A percentile compares a stretch with the other conserved stretches of the same genome.
Conservation (phyloP, 2,888 invertebrate species). For the Amphipoea oculea region DNA sequence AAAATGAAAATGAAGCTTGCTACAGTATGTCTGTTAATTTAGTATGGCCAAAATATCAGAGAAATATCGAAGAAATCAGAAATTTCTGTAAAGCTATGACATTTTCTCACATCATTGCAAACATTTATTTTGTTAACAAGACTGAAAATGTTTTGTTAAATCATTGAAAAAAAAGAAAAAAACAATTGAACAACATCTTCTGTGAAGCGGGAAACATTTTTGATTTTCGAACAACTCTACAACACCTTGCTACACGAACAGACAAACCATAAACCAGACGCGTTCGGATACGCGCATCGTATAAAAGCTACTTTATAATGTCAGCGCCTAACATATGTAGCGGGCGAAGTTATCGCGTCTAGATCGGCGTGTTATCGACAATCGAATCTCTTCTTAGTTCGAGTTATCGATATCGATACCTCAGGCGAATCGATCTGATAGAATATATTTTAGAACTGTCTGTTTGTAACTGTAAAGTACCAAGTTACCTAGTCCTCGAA, state of each 20-base stretch:
- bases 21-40: neutral
- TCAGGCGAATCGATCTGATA: slow-evolving; percentile 76
- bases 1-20: neutral
- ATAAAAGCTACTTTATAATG: slow-evolving; percentile 82
- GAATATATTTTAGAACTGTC: slow-evolving; percentile 76
- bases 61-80: neutral
- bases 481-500: slow-evolving; percentile 49
- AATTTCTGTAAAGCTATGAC: neutral
- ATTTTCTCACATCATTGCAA: neutral
- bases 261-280: slow-evolving; percentile 72
- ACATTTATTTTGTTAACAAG: neutral
- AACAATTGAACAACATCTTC: neutral
- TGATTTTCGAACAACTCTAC: slow-evolving; percentile 65
- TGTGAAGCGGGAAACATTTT: slow-evolving; percentile 45
- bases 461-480: slow-evolving; percentile 59
- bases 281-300: slow-evolving; percentile 71
- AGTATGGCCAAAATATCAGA: neutral
- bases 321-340: slow-evolving; percentile 82
- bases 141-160: neutral
- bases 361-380: slow-evolving; percentile 81
- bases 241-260: slow-evolving; percentile 60
- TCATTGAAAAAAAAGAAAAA: slow-evolving; percentile 2
- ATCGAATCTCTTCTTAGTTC: slow-evolving; percentile 78
- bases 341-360: slow-evolving; percentile 79
- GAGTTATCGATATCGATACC: slow-evolving; percentile 75